Conservation (phyloP, 2,888 invertebrate species). For the Ceraclea dissimilis region DNA sequence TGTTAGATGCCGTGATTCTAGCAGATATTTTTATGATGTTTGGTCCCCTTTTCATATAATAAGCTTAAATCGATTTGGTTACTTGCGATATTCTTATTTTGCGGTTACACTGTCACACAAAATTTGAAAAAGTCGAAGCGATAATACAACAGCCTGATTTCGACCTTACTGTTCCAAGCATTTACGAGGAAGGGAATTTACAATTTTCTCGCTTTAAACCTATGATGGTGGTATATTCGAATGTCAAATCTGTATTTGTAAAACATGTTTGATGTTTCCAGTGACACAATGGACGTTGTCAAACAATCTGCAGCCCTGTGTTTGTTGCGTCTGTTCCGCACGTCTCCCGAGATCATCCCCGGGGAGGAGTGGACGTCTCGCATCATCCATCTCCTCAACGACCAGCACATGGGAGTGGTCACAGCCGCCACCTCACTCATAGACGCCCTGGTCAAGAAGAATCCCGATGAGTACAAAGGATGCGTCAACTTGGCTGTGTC, state of each 20-base stretch:
- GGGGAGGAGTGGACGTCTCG: constrained; percentile 98
- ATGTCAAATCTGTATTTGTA: neutral
- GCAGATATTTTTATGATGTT: too few relatives aligned
- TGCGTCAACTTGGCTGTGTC: constrained; percentile 98
- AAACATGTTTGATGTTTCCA: constrained; percentile 34
- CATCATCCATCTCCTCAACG: constrained; percentile 96
- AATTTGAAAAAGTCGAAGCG: too few relatives aligned
- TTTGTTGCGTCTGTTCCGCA: constrained; percentile 85
- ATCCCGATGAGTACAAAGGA: constrained; percentile 98
- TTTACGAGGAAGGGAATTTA: too few relatives aligned
- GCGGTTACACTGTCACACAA: too few relatives aligned
- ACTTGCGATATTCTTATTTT: too few relatives aligned
- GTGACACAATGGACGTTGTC: constrained; percentile 98
- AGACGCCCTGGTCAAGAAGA: constrained; percentile 96
- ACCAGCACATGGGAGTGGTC: constrained; percentile 99
- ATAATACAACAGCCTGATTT: too few relatives aligned
- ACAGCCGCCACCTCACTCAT: constrained; percentile 97
- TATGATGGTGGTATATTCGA: neutral
- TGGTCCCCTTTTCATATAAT: too few relatives aligned
- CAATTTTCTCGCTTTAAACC: too few relatives aligned
- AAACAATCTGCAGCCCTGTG: constrained; percentile 99
- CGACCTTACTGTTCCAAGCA: too few relatives aligned
- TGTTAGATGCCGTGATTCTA: too few relatives aligned
- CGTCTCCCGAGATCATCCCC: constrained; percentile 92
- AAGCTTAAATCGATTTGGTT: too few relatives aligned